Conservation (phyloP, 2,888 invertebrate species). For the Kryphioiulus occultus region DNA sequence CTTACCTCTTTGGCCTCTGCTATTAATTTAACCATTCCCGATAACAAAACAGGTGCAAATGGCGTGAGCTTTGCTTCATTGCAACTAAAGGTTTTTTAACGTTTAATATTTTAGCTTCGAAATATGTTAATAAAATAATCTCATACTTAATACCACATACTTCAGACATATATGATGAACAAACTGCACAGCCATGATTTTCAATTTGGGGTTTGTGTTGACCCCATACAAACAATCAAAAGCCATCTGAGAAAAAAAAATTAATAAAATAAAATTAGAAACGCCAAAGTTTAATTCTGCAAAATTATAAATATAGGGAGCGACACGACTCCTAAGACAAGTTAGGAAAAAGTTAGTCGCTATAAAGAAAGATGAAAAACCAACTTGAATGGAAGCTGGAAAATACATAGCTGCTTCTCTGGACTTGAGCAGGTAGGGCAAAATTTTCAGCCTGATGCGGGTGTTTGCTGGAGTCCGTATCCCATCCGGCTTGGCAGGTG, state of each 20-base stretch:
- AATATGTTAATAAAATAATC: conserved; percentile 23
- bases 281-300: conserved; percentile 21
- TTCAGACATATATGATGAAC: conserved; percentile 80
- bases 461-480: conserved; percentile 81
- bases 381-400: conserved; percentile 81
- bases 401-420: conserved; percentile 63
- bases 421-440: conserved; percentile 78
- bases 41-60: conserved; percentile 75
- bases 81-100: conserved; percentile 66
- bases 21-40: conserved; percentile 76
- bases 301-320: not conserved
- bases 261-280: no score
- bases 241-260: conserved; percentile 70
- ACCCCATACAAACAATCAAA: conserved; percentile 87
- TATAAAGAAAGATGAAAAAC: not conserved
- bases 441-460: conserved; percentile 81
- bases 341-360: no score
- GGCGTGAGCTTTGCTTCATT: conserved; percentile 70
- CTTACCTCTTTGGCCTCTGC: conserved; percentile 65
- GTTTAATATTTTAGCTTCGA: not conserved
- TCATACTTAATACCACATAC: conserved; percentile 67
- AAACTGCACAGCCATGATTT: conserved; percentile 81
- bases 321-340: no score
- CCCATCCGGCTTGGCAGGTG: conserved; percentile 67
- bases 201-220: conserved; percentile 82